These are phyloP conservation scores for Ophioninae sp. DNA, from an alignment of 2,888 invertebrate species.

Conservation along the genomic window DNA sequence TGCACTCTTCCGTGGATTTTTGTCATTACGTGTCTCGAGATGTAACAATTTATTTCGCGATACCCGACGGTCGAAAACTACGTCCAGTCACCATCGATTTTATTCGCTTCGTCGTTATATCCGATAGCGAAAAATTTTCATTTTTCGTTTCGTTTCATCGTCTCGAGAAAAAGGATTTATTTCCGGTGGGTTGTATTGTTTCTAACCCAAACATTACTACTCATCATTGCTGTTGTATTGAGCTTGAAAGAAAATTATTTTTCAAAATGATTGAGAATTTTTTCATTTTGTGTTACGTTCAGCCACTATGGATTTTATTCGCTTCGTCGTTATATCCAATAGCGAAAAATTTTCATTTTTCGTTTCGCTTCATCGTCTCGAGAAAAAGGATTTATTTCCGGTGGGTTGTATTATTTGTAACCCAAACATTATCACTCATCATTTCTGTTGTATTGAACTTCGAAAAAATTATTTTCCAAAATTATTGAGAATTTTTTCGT, in stretches of 20 bases:
- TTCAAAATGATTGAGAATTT: no score
- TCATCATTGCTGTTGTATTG: no score
- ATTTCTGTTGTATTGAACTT: no score
- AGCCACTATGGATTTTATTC: neutral
- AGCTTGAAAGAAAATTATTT: no score
- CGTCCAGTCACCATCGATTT: neutral
- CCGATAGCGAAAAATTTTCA: neutral
- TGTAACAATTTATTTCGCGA: neutral
- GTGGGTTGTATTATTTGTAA: no score
- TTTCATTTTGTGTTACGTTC: neutral
- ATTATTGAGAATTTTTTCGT: no score
- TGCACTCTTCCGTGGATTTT: conserved; percentile 6
- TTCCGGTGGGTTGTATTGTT: no score
- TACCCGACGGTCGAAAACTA: neutral
- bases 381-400: neutral
- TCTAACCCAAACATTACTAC: no score
- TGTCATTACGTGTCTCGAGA: neutral
- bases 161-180: neutral
- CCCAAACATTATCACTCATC: no score
- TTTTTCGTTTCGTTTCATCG: neutral
- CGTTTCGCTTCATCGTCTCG: neutral
- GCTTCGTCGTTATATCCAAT: neutral
- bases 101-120: neutral
- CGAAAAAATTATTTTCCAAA: no score
- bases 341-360: neutral